Base-by-base conservation (phyloP, 1,140 invertebrate species). In the Heterodera carotae region DNA sequence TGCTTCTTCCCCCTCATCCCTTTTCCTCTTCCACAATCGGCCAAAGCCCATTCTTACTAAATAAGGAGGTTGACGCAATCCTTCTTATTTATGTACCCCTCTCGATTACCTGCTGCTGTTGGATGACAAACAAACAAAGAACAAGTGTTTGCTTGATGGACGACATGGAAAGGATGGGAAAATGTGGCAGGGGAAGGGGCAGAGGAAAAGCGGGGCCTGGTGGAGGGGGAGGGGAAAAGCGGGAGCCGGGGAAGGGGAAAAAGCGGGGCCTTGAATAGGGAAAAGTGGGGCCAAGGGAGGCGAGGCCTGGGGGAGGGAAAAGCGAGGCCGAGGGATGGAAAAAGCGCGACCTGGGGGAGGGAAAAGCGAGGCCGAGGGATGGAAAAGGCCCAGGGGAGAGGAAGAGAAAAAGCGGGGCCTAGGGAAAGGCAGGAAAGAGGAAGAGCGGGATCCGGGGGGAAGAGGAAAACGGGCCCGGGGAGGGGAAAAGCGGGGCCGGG, bases 101-200 rank as follows among this genome's bases (percentile, higher is more conserved):
- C 62, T 66, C 62, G 62, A 66, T 66, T 66, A 66, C 62, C 62
- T n/a, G 62, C 62, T 10, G n/a, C 39, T 43, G 39, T 2, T 43
- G 39, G 36, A 43, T 8, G 27, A 66, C 62, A 66, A 29, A 66
- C 27, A 66, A 29, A 66, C n/a, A n/a, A n/a, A n/a, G n/a, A 43
- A 43, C 6, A 27, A 31, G 62, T 29, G 62, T 34, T 29, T n/a
- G 39, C 48, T 5, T 43, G 39, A 12, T 12, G 6, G 39, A 43
- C 18, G 48, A 53, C 48, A 53, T 18, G 48, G 48, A 53, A 53
- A 22, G 48, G 48, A 22, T 53, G 48, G 48, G 48, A 53, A 53
- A 53, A 53, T 22, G 48, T 15, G 48, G 48, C 4, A 22, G 48
- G 48, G 18, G 48, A 22, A 15, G 48, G 48, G 18, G 18, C 3